Evolutionary conservation across 2,113 vertebrate species (phyloP).

Genomic region (Oriolus oriolus): DNA sequence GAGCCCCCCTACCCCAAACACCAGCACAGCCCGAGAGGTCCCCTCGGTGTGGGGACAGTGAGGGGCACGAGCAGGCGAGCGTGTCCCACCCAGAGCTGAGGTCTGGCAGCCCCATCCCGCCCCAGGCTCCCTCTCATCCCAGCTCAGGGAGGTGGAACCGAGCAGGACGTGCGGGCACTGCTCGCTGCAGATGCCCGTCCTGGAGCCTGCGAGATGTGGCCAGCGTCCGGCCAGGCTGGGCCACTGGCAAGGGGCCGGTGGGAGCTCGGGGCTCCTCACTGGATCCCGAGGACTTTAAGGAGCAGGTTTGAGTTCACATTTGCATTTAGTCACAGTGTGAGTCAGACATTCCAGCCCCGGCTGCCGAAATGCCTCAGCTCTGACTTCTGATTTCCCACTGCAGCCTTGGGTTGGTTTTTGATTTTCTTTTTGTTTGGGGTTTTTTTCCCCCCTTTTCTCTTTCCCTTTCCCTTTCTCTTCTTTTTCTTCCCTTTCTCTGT

Average conservation of each 20-base stretch:
- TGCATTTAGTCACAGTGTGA: slow-evolving; percentile 69
- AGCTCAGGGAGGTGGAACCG: neutral
- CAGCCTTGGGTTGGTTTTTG: neutral
- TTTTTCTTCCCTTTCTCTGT: neutral
- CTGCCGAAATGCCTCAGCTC: slow-evolving; percentile 64
- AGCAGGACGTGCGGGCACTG: accelerated
- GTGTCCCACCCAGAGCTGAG: accelerated
- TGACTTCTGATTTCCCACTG: slow-evolving; percentile 66
- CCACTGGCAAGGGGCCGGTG: accelerated
- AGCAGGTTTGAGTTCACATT: slow-evolving; percentile 40
- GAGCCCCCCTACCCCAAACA: neutral
- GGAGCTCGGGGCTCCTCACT: neutral
- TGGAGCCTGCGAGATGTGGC: accelerated
- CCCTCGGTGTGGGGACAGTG: accelerated
- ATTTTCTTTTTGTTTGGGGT: neutral
- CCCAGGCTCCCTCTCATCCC: accelerated
- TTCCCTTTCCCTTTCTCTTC: neutral
- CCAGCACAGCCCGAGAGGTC: neutral
- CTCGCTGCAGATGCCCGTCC: accelerated
- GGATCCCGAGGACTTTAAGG: neutral
- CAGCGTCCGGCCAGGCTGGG: accelerated
- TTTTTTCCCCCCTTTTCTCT: too few species aligned
- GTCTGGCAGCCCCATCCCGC: neutral
- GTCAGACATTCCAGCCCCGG: slow-evolving; percentile 67
- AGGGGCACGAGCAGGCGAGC: accelerated